phyloP scores from a whole-genome alignment of 2,113 vertebrate genomes.

The Pseudois nayaur region DNA sequence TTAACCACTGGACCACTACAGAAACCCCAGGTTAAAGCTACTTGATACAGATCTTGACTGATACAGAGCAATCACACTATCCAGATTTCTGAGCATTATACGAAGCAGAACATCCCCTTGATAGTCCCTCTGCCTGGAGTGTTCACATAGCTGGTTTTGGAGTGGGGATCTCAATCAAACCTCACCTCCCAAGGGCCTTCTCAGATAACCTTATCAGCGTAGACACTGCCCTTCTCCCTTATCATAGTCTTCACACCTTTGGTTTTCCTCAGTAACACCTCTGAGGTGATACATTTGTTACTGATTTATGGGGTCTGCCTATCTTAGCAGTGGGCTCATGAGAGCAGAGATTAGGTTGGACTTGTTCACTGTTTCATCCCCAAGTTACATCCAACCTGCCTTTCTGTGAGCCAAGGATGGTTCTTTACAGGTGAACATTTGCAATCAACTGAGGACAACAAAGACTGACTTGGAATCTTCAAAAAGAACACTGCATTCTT shows the following conservation, averaged over 20 bases:
- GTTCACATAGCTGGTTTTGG: not conserved
- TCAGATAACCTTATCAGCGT: not conserved
- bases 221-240: not conserved
- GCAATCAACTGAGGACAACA: not conserved
- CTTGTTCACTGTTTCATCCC: not conserved
- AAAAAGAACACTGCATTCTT: not conserved
- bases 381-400: not conserved
- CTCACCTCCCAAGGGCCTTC: not conserved
- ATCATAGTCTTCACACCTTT: not conserved
- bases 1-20: not conserved
- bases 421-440: not conserved
- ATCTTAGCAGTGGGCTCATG: not conserved
- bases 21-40: not conserved
- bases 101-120: not conserved
- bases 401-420: not conserved
- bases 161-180: not conserved
- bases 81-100: not conserved
- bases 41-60: not conserved
- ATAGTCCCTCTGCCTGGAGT: not conserved
- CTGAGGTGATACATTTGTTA: not conserved
- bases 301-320: not conserved
- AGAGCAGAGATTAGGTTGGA: not conserved
- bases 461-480: not conserved
- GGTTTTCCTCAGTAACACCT: not conserved
- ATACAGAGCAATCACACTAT: not conserved